These are phyloP conservation scores for Odontocolon sp. DNA, from an alignment of 2,888 invertebrate species.

Conservation along the genomic window DNA sequence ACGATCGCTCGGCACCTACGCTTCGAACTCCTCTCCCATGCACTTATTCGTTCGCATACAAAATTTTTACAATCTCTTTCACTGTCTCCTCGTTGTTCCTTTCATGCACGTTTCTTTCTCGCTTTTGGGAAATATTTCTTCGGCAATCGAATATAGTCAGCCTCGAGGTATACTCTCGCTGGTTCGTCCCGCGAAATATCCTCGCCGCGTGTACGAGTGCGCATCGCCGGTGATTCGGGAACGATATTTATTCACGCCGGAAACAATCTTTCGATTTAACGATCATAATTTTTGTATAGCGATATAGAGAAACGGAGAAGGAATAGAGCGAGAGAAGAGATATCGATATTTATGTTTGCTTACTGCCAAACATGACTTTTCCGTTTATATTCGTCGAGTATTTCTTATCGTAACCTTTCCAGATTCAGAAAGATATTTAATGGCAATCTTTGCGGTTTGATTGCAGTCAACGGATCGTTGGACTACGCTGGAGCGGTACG, in stretches of 20 bases:
- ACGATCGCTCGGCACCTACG: constrained; percentile 58
- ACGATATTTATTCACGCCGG: constrained; percentile 41
- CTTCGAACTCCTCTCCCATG: constrained; percentile 27
- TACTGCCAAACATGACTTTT: constrained; percentile 3
- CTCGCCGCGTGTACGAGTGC: neutral
- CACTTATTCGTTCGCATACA: constrained; percentile 9
- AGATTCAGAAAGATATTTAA: constrained; percentile 1
- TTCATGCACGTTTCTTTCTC: constrained; percentile 2
- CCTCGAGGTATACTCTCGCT: neutral
- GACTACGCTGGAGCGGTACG: constrained; percentile 31
- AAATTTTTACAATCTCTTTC: neutral
- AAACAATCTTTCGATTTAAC: constrained; percentile 25
- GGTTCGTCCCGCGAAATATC: neutral
- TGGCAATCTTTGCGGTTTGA: neutral
- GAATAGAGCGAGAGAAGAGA: neutral
- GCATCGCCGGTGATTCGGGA: neutral
- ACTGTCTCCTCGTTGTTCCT: neutral
- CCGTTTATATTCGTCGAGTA: neutral
- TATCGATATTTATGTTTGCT: constrained; percentile 11
- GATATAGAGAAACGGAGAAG: neutral
- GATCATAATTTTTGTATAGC: constrained; percentile 12
- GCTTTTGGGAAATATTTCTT: constrained; percentile 25
- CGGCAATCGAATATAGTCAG: constrained; percentile 8
- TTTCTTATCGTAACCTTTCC: neutral
- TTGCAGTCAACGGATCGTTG: constrained; percentile 13